A percentile compares a stretch with the other conserved stretches of the same genome.
Evolutionary conservation across 2,797 vertebrate genomes (phyloP).

Genomic region (Megalops cyprinoides): DNA sequence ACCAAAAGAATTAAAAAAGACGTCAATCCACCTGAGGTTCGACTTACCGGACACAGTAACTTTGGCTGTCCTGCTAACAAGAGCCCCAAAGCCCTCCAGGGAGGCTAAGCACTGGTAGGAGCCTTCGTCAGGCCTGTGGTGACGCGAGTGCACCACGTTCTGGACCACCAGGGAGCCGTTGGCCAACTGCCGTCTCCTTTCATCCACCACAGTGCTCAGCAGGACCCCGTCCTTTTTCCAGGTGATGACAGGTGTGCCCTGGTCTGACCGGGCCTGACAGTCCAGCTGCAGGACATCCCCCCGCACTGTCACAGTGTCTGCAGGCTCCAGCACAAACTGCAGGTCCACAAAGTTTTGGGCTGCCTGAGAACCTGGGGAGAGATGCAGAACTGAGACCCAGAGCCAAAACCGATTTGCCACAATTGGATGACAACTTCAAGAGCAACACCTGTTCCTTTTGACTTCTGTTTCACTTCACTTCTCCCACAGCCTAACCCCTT

Average conservation of each 20-base stretch:
- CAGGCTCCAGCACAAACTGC: slow-evolving; percentile 80
- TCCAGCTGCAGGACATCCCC: slow-evolving; percentile 81
- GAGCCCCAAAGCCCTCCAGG: slow-evolving; percentile 81
- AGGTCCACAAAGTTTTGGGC: slow-evolving; percentile 76
- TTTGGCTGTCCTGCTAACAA: slow-evolving; percentile 82
- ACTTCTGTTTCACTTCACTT: too few relatives aligned
- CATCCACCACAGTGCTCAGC: slow-evolving; percentile 83
- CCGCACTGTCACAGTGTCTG: slow-evolving; percentile 78
- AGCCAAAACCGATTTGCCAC: too few relatives aligned
- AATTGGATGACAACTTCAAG: too few relatives aligned
- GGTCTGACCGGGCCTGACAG: slow-evolving; percentile 77
- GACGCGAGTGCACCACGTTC: slow-evolving; percentile 87
- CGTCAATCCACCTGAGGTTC: not conserved
- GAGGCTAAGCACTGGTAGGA: slow-evolving; percentile 87
- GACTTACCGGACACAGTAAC: slow-evolving; percentile 86
- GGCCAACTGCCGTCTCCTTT: slow-evolving; percentile 79
- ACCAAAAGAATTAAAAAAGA: too few relatives aligned
- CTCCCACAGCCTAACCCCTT: too few relatives aligned
- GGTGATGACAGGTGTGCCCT: slow-evolving; percentile 66
- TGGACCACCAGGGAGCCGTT: slow-evolving; percentile 86
- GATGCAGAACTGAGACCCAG: not conserved
- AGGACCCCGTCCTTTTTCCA: slow-evolving; percentile 89
- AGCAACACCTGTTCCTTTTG: too few relatives aligned
- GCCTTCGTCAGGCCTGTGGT: slow-evolving; percentile 90
- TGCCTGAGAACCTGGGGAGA: slow-evolving; percentile 52